Evolutionary conservation across 2,797 vertebrate species (phyloP).

Genomic region (Morelia viridis): DNA sequence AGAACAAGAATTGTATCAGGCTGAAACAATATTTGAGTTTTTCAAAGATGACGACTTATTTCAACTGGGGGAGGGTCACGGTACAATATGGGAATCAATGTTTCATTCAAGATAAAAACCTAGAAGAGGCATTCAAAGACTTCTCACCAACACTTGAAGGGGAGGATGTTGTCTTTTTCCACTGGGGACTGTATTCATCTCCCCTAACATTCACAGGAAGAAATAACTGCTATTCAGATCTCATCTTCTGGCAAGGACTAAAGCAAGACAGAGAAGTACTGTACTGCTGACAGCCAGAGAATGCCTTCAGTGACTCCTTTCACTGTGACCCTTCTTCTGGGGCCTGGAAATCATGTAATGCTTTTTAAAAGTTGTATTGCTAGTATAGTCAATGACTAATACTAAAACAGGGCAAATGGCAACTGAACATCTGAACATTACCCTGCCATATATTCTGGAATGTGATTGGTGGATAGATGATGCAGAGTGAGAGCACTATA

Average conservation of each 20-base stretch:
- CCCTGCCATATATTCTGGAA: neutral
- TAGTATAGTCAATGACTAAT: neutral
- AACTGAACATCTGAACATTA: neutral
- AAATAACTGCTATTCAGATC: neutral
- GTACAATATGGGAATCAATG: too few relatives aligned
- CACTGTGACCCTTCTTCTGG: neutral
- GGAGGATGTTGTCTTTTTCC: neutral
- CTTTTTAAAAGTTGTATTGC: neutral
- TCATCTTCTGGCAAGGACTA: neutral
- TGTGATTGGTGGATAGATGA: neutral
- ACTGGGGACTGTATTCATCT: neutral
- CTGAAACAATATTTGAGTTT: too few relatives aligned
- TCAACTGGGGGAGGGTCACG: too few relatives aligned
- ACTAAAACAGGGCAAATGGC: neutral
- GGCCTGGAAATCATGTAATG: neutral
- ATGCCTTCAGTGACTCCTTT: neutral
- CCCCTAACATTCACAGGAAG: neutral
- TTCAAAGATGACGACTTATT: too few relatives aligned
- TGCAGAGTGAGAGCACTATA: neutral
- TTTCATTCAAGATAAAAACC: too few relatives aligned
- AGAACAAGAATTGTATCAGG: too few relatives aligned
- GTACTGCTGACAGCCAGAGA: neutral
- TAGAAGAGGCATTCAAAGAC: neutral
- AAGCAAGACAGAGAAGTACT: neutral
- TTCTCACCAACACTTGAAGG: neutral